Percentiles rank a stretch among this genome's conserved stretches.
phyloP scores from a whole-genome alignment of 2,797 vertebrate species.

The Schizopygopsis malacanthus region DNA sequence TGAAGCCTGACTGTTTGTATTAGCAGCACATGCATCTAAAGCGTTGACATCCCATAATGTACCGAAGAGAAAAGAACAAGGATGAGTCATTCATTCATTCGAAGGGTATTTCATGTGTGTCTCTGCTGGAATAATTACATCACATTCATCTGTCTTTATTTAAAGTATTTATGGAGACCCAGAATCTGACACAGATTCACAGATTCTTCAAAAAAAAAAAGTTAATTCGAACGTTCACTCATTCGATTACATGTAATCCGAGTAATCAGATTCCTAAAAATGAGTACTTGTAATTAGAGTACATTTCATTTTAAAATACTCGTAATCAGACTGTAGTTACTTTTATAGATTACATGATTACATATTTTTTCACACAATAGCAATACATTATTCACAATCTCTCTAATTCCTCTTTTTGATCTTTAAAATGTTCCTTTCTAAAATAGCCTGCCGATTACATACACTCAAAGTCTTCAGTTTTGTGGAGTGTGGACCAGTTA shows the following conservation, averaged over 20 bases:
- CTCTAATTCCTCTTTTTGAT: no score
- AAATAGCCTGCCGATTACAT: no score
- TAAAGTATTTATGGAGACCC: not conserved
- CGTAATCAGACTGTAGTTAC: not conserved
- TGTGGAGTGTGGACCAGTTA: no score
- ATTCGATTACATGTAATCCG: no score
- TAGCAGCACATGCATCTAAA: slow-evolving; percentile 24
- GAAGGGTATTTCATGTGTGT: slow-evolving; percentile 18
- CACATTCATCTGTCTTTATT: not conserved
- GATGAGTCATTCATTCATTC: slow-evolving; percentile 21
- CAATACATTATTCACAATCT: no score
- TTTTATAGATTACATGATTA: no score
- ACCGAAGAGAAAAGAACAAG: slow-evolving; percentile 21
- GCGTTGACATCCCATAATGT: slow-evolving; percentile 17
- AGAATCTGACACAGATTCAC: not conserved
- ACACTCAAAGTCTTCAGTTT: no score
- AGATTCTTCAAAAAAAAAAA: not conserved
- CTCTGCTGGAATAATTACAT: slow-evolving; percentile 9
- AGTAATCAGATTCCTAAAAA: not conserved
- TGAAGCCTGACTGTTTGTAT: slow-evolving; percentile 8
- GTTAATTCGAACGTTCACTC: not conserved
- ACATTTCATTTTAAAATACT: not conserved
- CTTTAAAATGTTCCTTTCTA: no score
- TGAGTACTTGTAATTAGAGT: not conserved
- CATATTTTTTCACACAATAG: no score